These are phyloP conservation scores for Synaphobranchus kaupii DNA, from an alignment of 2,797 vertebrate species.

Conservation along the genomic window DNA sequence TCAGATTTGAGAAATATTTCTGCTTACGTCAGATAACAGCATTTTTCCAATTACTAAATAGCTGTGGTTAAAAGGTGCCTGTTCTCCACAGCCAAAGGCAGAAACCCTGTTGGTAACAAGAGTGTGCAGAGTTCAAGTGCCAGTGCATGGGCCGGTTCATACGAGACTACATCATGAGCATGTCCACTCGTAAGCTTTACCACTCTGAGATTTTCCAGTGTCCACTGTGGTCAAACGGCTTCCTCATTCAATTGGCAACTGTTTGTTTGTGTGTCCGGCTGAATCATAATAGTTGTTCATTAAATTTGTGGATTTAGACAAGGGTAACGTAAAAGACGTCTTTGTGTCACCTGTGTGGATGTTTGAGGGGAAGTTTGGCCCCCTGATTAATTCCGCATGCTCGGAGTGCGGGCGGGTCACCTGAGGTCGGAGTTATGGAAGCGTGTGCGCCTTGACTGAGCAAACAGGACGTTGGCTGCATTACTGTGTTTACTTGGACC, in stretches of 20 bases:
- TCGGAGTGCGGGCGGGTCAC: background rate
- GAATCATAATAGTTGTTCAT: background rate
- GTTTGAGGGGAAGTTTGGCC: background rate
- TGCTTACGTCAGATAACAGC: background rate
- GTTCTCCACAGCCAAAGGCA: background rate
- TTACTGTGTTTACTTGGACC: background rate
- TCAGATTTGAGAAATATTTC: background rate
- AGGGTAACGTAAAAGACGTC: background rate
- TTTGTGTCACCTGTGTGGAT: background rate
- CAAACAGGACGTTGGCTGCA: background rate
- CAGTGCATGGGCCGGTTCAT: background rate
- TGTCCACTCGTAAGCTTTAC: background rate
- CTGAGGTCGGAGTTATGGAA: background rate
- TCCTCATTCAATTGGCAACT: background rate
- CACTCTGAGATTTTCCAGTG: background rate
- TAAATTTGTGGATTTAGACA: background rate
- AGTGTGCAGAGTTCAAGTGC: background rate
- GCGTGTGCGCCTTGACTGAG: background rate
- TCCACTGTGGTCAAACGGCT: background rate
- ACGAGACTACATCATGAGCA: background rate
- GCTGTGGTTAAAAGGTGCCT: conserved; percentile 10
- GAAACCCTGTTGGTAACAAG: background rate
- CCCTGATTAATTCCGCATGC: background rate
- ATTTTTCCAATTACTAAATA: conserved; percentile 9
- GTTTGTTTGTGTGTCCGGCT: background rate